Evolutionary conservation across 2,797 vertebrate genomes (phyloP), one percentile per base, ranked within the genome.

Genomic region (Mus caroli): DNA sequence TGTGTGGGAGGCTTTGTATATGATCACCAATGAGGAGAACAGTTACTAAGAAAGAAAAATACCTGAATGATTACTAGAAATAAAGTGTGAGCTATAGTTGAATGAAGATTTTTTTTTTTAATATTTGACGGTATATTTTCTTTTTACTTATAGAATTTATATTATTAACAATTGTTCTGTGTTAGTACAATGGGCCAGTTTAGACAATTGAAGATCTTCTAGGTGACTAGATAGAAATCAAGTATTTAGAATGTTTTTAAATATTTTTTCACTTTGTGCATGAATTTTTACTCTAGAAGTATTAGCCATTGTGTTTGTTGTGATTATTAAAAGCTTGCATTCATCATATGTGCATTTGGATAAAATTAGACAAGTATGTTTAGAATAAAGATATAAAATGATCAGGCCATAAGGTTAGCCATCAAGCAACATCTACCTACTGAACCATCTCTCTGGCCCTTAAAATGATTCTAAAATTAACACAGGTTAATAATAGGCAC

Each of bases 221-320:
- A 52, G 14, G 2, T 85, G 6, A 28, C 46, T 79, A 92, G 6
- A 19, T 86, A 88, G 28, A 40, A 93, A 28, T 13, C 28, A 89
- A 52, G 31, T 34, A 62, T 91, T 86, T 77, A 37, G 92, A 88
- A 7, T 78, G 82, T 80, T 83, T 89, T 71, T 10, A 69, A 69
- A n/a, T 26, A n/a, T 75, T 64, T 58, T 40, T 46, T 46, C 7
- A n/a, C 50, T 77, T 71, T 26, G 75, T 73, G 5, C 15, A 87
- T 37, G 14, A 56, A 11, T 40, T 6, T 71, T 86, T 40, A 71
- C n/a, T 71, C n/a, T 40, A 54, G 75, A 52, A 50, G 2, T 77
- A 50, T 37, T 28, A 0, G 52, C 5, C 86, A 37, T 40, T 13
- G 24, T 91, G 15, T 9, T 84, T 50, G 31, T 58, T 15, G 31